Evolutionary conservation across 2,797 vertebrate species (phyloP).

Genomic region (Rhyacichthys aspro): DNA sequence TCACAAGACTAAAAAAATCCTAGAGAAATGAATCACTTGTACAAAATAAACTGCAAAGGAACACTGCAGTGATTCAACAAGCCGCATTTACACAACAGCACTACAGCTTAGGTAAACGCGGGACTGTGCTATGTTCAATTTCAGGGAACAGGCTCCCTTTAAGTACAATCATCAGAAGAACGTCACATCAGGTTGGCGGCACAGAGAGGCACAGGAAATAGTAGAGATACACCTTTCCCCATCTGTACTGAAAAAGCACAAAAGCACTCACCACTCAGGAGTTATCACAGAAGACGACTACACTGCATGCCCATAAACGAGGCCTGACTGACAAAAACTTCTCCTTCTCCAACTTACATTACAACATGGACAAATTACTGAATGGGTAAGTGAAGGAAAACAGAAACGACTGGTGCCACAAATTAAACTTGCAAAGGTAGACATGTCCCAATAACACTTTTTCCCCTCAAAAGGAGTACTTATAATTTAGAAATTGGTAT

Average conservation of each 20-base stretch:
- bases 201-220: slow-evolving; percentile 44
- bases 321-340: not conserved
- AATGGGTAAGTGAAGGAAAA: too few species aligned
- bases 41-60: slow-evolving; percentile 6
- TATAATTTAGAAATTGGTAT: too few species aligned
- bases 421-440: too few species aligned
- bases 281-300: not conserved
- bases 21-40: slow-evolving; percentile 3
- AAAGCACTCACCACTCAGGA: not conserved
- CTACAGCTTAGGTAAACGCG: not conserved
- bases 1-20: slow-evolving; percentile 7
- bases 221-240: slow-evolving; percentile 5
- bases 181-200: slow-evolving; percentile 30
- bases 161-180: slow-evolving; percentile 51
- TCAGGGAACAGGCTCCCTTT: slow-evolving; percentile 16
- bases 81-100: slow-evolving; percentile 13
- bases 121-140: slow-evolving; percentile 31
- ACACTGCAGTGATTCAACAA: not conserved
- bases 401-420: too few species aligned
- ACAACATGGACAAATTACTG: too few species aligned
- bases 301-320: not conserved
- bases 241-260: not conserved
- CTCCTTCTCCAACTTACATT: too few species aligned
- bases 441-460: too few species aligned
- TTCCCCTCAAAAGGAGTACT: too few species aligned